A percentile compares a stretch with the other conserved stretches of the same genome.
phyloP scores from a whole-genome alignment of 2,797 vertebrate species.

The Rallus crepitans region DNA sequence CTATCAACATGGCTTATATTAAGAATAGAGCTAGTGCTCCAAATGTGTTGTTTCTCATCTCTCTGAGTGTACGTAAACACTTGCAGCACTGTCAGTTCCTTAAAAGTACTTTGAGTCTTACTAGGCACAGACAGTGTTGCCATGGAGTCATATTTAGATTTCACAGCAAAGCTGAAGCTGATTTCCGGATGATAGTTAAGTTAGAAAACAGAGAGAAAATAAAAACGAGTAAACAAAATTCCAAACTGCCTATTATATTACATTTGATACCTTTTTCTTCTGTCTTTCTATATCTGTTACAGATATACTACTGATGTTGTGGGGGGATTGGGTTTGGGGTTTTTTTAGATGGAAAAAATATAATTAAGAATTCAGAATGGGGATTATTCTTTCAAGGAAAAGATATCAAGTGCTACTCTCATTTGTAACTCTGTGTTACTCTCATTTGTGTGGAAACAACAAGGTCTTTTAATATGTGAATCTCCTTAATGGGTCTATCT shows the following conservation, averaged over 20 bases:
- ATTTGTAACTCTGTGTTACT: not conserved
- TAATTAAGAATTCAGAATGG: not conserved
- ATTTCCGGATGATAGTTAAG: conserved; percentile 1
- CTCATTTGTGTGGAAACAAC: not conserved
- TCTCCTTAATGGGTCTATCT: conserved; percentile 12
- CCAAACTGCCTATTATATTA: not conserved
- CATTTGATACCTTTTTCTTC: not conserved
- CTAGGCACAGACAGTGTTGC: conserved; percentile 29
- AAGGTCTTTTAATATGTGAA: conserved; percentile 30
- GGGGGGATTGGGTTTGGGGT: not conserved
- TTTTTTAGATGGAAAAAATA: not conserved
- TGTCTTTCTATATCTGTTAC: not conserved
- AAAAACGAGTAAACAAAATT: conserved; percentile 19
- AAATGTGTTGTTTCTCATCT: not conserved
- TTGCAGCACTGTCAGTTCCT: not conserved
- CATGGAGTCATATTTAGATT: conserved; percentile 44
- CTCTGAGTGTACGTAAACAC: not conserved
- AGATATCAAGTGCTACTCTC: not conserved
- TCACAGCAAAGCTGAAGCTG: conserved; percentile 19
- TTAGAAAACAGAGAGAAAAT: not conserved
- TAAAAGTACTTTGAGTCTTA: conserved; percentile 8
- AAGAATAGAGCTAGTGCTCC: not conserved
- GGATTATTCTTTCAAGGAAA: conserved; percentile 23
- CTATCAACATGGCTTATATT: conserved; percentile 1
- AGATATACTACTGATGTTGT: not conserved